phyloP scores from a whole-genome alignment of 2,113 vertebrate species.

The Pseudonaja textilis region DNA sequence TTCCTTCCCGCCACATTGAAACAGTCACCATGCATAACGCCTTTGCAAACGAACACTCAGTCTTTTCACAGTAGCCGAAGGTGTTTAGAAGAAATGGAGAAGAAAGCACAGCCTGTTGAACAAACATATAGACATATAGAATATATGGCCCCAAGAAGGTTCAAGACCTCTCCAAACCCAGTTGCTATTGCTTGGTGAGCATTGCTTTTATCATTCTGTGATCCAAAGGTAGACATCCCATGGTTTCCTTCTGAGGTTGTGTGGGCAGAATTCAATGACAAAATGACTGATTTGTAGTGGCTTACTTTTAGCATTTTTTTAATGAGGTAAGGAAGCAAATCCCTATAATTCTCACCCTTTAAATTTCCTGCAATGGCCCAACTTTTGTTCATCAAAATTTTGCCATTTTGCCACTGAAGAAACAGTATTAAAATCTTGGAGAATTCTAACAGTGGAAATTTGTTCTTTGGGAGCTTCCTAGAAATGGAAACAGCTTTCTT shows the following conservation, averaged over 20 bases:
- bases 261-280: neutral
- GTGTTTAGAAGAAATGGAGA: conserved; percentile 34
- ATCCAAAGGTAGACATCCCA: neutral
- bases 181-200: conserved; percentile 91
- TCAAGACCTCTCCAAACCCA: conserved; percentile 85
- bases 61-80: conserved; percentile 49
- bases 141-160: conserved; percentile 82
- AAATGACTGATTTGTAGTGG: neutral
- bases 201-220: neutral
- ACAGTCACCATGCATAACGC: neutral
- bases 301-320: neutral
- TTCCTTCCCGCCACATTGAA: conserved; percentile 22
- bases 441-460: neutral
- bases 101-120: conserved; percentile 56
- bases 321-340: neutral
- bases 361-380: neutral
- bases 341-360: neutral
- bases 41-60: conserved; percentile 37
- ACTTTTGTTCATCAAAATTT: neutral
- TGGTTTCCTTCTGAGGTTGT: neutral
- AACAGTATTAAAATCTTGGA: neutral
- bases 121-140: conserved; percentile 66
- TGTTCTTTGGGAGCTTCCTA: neutral
- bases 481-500: neutral
- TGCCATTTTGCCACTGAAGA: neutral